phyloP scores from a whole-genome alignment of 2,797 vertebrate species.

The Ataeniobius toweri region DNA sequence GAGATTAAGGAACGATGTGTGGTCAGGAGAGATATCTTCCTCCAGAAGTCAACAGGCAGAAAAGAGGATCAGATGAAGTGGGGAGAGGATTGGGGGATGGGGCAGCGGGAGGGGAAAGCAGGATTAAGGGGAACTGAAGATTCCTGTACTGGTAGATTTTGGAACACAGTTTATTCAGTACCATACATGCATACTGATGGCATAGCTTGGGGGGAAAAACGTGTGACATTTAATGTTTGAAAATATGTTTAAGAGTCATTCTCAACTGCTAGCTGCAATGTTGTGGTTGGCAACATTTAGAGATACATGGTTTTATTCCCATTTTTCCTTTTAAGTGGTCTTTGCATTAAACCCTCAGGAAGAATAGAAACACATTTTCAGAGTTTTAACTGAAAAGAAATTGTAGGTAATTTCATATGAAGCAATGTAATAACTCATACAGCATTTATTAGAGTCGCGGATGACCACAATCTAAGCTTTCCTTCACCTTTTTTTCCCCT shows the following conservation, averaged over 20 bases:
- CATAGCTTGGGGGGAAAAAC: background rate
- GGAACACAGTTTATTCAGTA: slow-evolving; percentile 1
- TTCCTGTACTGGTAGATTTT: slow-evolving; percentile 12
- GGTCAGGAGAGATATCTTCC: slow-evolving; percentile 57
- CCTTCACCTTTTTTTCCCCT: slow-evolving; percentile 25
- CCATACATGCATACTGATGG: background rate
- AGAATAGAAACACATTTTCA: background rate
- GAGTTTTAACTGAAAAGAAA: background rate
- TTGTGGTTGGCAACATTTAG: background rate
- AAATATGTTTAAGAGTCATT: background rate
- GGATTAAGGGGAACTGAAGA: slow-evolving; percentile 2
- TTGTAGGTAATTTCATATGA: background rate
- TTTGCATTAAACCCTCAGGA: background rate
- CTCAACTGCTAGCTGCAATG: background rate
- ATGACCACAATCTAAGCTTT: slow-evolving; percentile 18
- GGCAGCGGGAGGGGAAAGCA: background rate
- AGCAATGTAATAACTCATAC: slow-evolving; percentile 13
- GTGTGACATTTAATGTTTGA: background rate
- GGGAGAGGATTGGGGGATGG: slow-evolving; percentile 13
- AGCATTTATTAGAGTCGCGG: slow-evolving; percentile 16
- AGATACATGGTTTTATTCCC: background rate
- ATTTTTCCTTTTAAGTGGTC: background rate
- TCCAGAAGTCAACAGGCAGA: slow-evolving; percentile 55
- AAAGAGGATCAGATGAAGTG: slow-evolving; percentile 54
- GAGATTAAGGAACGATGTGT: slow-evolving; percentile 60